Percentiles rank a stretch among this genome's conserved stretches.
These are phyloP conservation scores for Candidula unifasciata DNA, from an alignment of 2,888 invertebrate genomes.

Conservation along the genomic window DNA sequence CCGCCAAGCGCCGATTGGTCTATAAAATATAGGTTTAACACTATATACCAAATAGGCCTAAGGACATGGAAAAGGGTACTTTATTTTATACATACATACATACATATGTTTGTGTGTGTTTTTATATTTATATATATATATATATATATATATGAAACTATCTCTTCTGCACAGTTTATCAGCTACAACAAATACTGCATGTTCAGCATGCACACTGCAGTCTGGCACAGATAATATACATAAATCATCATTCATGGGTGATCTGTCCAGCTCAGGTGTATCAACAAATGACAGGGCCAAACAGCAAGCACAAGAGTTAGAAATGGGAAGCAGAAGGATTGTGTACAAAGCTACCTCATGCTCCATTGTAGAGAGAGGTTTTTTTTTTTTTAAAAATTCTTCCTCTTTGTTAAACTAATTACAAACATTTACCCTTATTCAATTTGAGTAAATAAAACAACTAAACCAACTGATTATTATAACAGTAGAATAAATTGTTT, in stretches of 20 bases:
- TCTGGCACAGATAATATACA: slow-evolving; percentile 62
- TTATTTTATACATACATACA: too few species aligned
- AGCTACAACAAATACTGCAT: slow-evolving; percentile 64
- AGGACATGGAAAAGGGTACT: too few species aligned
- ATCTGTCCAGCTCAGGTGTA: slow-evolving; percentile 24
- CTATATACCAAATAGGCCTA: too few species aligned
- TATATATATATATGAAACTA: neutral
- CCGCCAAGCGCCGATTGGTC: too few species aligned
- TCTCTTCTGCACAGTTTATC: slow-evolving; percentile 59
- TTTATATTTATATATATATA: neutral
- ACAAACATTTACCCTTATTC: neutral
- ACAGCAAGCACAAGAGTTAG: slow-evolving; percentile 59
- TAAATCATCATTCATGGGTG: slow-evolving; percentile 10
- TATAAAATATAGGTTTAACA: too few species aligned
- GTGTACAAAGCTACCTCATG: slow-evolving; percentile 1
- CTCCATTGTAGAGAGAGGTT: slow-evolving; percentile 38
- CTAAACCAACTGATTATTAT: neutral
- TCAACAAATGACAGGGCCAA: slow-evolving; percentile 47
- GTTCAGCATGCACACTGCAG: slow-evolving; percentile 66
- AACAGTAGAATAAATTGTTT: neutral
- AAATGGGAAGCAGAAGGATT: slow-evolving; percentile 49
- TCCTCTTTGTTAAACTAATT: neutral
- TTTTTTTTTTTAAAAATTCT: slow-evolving; percentile 50
- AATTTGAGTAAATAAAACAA: neutral
- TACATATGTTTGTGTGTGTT: too few species aligned